Evolutionary conservation across 2,888 invertebrate species (phyloP), one percentile per base, ranked within the genome.

Genomic region (Pyrocoelia pectoralis): DNA sequence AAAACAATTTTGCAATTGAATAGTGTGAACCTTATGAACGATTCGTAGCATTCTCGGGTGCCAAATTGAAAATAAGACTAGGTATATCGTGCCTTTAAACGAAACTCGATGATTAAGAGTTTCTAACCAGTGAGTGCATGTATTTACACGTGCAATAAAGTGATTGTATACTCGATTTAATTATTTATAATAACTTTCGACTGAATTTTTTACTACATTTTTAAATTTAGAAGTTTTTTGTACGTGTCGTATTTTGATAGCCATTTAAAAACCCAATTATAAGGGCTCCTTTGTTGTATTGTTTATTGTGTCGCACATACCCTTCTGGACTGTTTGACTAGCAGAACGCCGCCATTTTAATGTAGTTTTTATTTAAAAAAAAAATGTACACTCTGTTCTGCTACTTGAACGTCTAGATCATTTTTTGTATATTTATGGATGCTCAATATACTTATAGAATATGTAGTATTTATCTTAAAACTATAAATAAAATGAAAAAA

Each of bases 371-470:
- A 56, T 65, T 56, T n/a, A n/a, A n/a, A n/a, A 60, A 65, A 64
- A 67, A 66, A 65, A 67, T 69, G 63, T 61, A 60, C 43, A 64
- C 53, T 55, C 41, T 54, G 66, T 67, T 68, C 82, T 82, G 78
- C 80, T 76, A 80, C 83, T 82, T 83, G 83, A 83, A 82, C 82
- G 79, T 77, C 80, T 79, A 80, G 82, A 78, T 78, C 70, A 59
- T 56, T 70, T n/a, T 72, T 77, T 81, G 81, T 81, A 81, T 80
- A 81, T 81, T 81, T 75, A 78, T 74, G 80, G 80, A 81, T 81
- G 81, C 81, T 81, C 81, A 81, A 81, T 81, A 80, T 80, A 78
- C 77, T 77, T 75, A 72, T 80, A 80, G 77, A 77, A 68, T 76
- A 79, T 81, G 80, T 81, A 81, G 80, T 81, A 81, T 81, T 81